Evolutionary conservation across 2,888 invertebrate species (phyloP), one percentile per base, ranked within the genome.

Genomic region (Dryocosmus kuriphilus): DNA sequence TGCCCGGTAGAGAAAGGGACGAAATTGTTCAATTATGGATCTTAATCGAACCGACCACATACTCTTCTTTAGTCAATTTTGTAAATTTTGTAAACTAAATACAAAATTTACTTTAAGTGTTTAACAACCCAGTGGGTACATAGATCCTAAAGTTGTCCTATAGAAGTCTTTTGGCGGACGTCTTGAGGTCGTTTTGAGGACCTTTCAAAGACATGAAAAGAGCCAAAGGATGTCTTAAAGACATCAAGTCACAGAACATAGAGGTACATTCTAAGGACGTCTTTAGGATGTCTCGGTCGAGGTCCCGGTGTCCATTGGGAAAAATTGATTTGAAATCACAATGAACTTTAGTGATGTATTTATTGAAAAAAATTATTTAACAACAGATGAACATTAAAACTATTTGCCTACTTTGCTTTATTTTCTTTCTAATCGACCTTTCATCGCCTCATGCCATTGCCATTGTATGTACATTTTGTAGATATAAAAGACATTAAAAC

Each of bases 381-480:
- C 27, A 60, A 60, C 60, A 16, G 27, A 60, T 60, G 27, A 24
- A 22, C 6, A 11, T 0, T 60, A 1, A 14, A 60, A n/a, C 35
- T 32, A 35, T 35, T 63, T 4, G n/a, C 30, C 19, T 14, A 51
- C 2, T 51, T 30, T 30, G 11, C 46, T 46, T 67, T 24, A 27
- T 71, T 35, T 30, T 57, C 62, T 30, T 62, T 19, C 46, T 55
- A 63, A 75, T 51, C 46, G 46, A 27, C 65, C 60, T 73, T 77
- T 81, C 77, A 62, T 11, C 74, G 73, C 77, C 51, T 60, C 78
- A 80, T 76, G 79, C 77, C 63, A 79, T 76, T 79, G 62, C 81
- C 81, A 85, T 84, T 84, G 83, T 85, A 86, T 87, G 85, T 87
- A 85, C 83, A 88, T 86, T 88, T 85, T 87, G 87, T 86, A 87